These are phyloP conservation scores for Galendromus occidentalis DNA, from an alignment of 1,140 invertebrate genomes.

Conservation along the genomic window DNA sequence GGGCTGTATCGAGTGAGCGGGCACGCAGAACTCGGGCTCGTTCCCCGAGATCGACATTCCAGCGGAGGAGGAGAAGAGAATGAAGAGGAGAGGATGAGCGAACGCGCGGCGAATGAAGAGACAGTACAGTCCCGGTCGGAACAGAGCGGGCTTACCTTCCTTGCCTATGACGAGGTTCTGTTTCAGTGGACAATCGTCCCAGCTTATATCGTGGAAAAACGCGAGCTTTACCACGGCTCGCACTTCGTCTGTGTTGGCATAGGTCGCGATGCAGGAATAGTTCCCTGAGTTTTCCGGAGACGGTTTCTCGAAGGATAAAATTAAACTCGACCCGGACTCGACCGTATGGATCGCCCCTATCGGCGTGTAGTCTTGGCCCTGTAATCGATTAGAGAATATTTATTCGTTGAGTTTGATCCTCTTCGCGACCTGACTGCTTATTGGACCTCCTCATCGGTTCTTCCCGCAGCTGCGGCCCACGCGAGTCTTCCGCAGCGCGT, in stretches of 20 bases:
- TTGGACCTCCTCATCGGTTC: no score
- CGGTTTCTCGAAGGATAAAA: slow-evolving; percentile 47
- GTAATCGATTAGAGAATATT: not conserved
- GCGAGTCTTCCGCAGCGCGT: no score
- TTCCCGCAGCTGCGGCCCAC: no score
- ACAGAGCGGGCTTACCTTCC: slow-evolving; percentile 33
- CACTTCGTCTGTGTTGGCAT: slow-evolving; percentile 34
- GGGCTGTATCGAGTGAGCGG: no score
- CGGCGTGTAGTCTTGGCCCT: not conserved
- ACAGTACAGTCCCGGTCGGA: no score
- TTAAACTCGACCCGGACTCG: slow-evolving; percentile 4
- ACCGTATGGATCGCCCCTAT: not conserved
- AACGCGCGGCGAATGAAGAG: no score
- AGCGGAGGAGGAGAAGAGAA: no score
- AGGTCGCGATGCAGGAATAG: slow-evolving; percentile 59
- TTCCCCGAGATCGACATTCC: no score
- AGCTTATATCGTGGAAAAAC: slow-evolving; percentile 57
- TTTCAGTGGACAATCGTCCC: slow-evolving; percentile 56
- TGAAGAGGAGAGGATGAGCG: no score
- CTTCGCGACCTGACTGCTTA: no score
- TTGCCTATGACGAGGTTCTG: slow-evolving; percentile 56
- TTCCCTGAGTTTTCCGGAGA: slow-evolving; percentile 50
- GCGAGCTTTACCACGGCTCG: slow-evolving; percentile 41
- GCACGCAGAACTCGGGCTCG: no score
- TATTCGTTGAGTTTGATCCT: no score